Evolutionary conservation across 2,888 invertebrate species (phyloP).

Genomic region (Lobophora halterata): DNA sequence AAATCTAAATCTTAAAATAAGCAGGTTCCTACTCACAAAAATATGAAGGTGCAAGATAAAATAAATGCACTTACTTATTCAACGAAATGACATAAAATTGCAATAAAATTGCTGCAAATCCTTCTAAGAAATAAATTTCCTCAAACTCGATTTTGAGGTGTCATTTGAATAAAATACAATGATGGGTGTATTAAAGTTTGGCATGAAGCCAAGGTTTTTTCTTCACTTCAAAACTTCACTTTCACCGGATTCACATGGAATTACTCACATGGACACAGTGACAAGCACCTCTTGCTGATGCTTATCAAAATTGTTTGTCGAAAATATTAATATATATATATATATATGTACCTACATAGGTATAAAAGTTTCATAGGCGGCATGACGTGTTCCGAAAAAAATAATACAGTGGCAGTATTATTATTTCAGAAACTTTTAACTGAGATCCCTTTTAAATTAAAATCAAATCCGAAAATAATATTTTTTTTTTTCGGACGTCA

Average conservation of each 20-base stretch:
- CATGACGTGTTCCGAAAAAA: no score
- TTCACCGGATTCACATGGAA: conserved; percentile 44
- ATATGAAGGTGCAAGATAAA: not conserved
- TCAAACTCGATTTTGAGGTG: conserved; percentile 14
- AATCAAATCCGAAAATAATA: no score
- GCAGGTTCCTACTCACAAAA: no score
- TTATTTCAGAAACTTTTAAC: no score
- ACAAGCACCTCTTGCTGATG: conserved; percentile 16
- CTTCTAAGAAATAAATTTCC: conserved; percentile 1
- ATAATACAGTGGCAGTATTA: no score
- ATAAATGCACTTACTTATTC: not conserved
- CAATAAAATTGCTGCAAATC: not conserved
- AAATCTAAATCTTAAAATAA: no score
- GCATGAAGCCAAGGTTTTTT: conserved; percentile 37
- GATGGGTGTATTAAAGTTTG: conserved; percentile 25
- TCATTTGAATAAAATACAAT: conserved; percentile 21
- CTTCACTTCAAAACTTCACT: conserved; percentile 38
- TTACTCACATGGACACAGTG: conserved; percentile 25
- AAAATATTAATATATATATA: no score
- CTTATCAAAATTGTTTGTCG: conserved; percentile 5
- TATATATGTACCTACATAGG: no score
- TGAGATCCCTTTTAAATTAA: no score
- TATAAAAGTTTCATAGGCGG: no score
- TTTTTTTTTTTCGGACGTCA: no score
- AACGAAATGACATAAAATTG: not conserved